Percentiles rank a stretch among this genome's conserved stretches.
These are phyloP conservation scores for Hemaris fuciformis DNA, from an alignment of 2,888 invertebrate genomes.

Conservation along the genomic window DNA sequence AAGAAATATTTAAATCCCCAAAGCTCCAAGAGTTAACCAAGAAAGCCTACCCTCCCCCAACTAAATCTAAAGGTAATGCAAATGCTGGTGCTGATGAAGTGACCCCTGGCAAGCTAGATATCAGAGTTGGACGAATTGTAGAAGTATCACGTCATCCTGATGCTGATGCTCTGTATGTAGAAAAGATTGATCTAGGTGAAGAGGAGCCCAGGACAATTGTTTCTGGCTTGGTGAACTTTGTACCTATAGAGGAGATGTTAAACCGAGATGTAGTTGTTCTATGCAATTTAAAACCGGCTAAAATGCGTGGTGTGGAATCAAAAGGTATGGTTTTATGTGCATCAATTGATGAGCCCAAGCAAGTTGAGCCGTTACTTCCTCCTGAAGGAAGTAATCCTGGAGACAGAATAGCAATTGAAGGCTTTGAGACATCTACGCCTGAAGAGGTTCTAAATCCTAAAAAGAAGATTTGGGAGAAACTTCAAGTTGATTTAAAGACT, in stretches of 20 bases:
- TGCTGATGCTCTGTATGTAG: conserved; percentile 95
- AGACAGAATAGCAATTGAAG: conserved; percentile 91
- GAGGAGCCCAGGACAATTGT: conserved; percentile 85
- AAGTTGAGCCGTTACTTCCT: conserved; percentile 92
- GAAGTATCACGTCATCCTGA: conserved; percentile 94
- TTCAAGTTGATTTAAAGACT: conserved; percentile 89
- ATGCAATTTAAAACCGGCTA: conserved; percentile 97
- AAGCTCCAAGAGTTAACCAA: conserved; percentile 89
- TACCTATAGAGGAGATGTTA: conserved; percentile 94
- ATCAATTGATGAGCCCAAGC: conserved; percentile 88
- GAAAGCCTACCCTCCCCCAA: conserved; percentile 91
- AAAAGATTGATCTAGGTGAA: conserved; percentile 95
- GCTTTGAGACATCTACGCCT: conserved; percentile 88
- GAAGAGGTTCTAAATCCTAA: conserved; percentile 96
- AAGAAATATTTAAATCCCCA: conserved; percentile 90
- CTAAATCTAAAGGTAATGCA: conserved; percentile 79
- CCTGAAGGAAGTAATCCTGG: conserved; percentile 90
- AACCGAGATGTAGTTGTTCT: conserved; percentile 94
- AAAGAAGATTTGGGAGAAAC: conserved; percentile 98
- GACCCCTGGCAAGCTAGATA: conserved; percentile 90
- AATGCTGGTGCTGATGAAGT: conserved; percentile 77
- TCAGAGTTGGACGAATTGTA: conserved; percentile 92
- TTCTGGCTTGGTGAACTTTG: conserved; percentile 96
- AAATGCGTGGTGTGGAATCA: conserved; percentile 95
- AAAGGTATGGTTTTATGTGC: conserved; percentile 97